phyloP scores from a whole-genome alignment of 2,797 vertebrate species.

The Percopsis omiscomaycus region DNA sequence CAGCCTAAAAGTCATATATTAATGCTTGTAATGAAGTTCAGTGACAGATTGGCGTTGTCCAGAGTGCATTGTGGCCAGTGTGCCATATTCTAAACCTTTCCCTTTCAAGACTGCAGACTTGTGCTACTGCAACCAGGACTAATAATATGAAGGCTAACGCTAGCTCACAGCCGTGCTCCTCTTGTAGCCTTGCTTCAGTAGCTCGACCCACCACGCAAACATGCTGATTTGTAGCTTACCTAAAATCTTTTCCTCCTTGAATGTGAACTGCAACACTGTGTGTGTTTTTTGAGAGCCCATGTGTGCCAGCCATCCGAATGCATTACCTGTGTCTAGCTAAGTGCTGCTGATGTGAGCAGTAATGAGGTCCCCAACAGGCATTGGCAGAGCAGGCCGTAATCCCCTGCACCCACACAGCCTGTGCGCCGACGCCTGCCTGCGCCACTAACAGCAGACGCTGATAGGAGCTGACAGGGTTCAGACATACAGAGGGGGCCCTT shows the following conservation, averaged over 20 bases:
- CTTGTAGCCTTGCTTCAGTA: constrained; percentile 4
- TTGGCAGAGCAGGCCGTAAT: constrained; percentile 37
- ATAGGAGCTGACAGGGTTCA: constrained; percentile 63
- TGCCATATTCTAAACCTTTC: constrained; percentile 1
- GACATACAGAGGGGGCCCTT: constrained; percentile 40
- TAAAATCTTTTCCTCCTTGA: background rate
- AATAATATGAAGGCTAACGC: background rate
- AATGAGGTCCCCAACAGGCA: constrained; percentile 39
- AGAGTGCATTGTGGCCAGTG: background rate
- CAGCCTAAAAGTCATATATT: constrained; percentile 21
- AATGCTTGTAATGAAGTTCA: constrained; percentile 7
- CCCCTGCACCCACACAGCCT: constrained; percentile 38
- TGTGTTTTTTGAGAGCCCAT: constrained; percentile 1
- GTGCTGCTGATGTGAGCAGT: constrained; percentile 35
- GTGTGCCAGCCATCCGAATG: constrained; percentile 24
- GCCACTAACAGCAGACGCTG: constrained; percentile 40
- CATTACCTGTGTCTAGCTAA: constrained; percentile 37
- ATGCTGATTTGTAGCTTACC: background rate
- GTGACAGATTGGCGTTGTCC: constrained; percentile 5
- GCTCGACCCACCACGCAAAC: background rate
- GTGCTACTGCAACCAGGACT: background rate
- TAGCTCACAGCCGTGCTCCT: background rate
- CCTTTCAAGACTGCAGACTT: background rate
- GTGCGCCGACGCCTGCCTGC: constrained; percentile 21
- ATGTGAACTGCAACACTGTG: constrained; percentile 1